Base-by-base conservation (phyloP, 2,888 invertebrate genomes). In the Caenorhabditis japonica region DNA sequence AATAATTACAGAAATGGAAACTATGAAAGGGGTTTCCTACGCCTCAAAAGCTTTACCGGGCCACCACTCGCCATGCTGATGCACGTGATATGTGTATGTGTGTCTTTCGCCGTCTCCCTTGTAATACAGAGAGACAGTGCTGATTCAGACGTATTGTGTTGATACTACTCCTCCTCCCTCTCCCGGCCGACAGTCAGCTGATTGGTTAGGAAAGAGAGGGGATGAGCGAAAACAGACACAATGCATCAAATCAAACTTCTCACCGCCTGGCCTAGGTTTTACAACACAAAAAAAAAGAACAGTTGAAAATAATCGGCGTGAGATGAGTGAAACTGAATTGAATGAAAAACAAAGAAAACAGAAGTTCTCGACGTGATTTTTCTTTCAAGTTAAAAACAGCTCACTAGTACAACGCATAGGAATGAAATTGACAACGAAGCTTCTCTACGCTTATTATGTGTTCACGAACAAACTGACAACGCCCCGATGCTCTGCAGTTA, bases 111-210 rank as follows among this genome's bases (percentile, higher is more conserved):
- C 34, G 19, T 51, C 51, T 53, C 46, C n/a, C 27, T 46, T 46
- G 38, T 43, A 34, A 47, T 27, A 36, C 8, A 38, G 46, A 55
- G 53, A 34, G 64, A 64, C 49, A 66, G 66, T 56, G 66, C 66
- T 66, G 66, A 66, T 34, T 66, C 49, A 66, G 66, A 56, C 56
- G 51, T 36, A 56, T 36, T 56, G 58, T 58, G 66, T 66, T 66
- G 66, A 66, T 66, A 66, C 66, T 66, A 58, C 66, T 56, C 51
- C 19, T 34, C 49, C 34, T 19, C 46, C 10, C 46, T n/a, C 49
- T 34, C 33, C 55, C 55, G 56, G 66, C 66, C 56, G 66, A 66
- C 66, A 56, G 66, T 66, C 66, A 66, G 66, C 66, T 66, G 66
- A 66, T 66, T 66, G 66, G 66, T 56, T 51, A 30, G 7, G n/a